These are phyloP conservation scores for Xiphophorus birchmanni DNA, from an alignment of 2,797 vertebrate species.

Conservation along the genomic window DNA sequence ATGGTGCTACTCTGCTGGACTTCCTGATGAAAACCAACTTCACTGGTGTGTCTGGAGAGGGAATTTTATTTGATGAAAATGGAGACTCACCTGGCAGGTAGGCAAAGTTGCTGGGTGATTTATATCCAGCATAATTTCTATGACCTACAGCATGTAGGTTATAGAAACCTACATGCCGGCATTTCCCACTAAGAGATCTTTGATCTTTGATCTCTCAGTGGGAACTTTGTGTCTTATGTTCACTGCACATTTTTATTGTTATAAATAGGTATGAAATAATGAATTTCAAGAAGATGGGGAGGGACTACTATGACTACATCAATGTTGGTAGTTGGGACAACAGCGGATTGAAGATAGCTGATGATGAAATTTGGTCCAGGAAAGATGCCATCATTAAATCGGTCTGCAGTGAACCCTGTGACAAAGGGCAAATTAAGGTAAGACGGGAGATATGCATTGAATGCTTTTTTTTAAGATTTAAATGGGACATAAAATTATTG, in stretches of 20 bases:
- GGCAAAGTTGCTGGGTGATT: not conserved
- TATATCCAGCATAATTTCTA: not conserved
- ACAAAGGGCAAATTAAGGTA: conserved; percentile 97
- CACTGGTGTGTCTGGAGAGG: conserved; percentile 93
- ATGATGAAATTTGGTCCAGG: conserved; percentile 95
- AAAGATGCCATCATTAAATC: conserved; percentile 90
- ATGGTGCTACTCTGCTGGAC: conserved; percentile 93
- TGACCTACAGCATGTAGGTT: not conserved
- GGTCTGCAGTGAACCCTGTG: conserved; percentile 97
- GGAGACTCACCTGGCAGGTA: conserved; percentile 98
- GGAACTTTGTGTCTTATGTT: not conserved
- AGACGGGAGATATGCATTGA: not conserved
- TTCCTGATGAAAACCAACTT: conserved; percentile 98
- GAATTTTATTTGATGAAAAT: conserved; percentile 94
- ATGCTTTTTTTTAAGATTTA: not conserved
- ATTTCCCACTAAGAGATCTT: too few species aligned
- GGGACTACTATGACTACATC: conserved; percentile 96
- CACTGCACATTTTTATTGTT: conserved; percentile 15
- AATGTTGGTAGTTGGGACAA: conserved; percentile 98
- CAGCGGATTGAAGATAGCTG: conserved; percentile 93
- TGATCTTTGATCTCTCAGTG: not conserved
- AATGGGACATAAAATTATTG: not conserved
- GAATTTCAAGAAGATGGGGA: conserved; percentile 99
- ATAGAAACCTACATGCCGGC: too few species aligned
- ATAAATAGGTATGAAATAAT: conserved; percentile 95